Conservation (phyloP, 2,113 vertebrate species). For the Petrocephalus microphthalmus region DNA sequence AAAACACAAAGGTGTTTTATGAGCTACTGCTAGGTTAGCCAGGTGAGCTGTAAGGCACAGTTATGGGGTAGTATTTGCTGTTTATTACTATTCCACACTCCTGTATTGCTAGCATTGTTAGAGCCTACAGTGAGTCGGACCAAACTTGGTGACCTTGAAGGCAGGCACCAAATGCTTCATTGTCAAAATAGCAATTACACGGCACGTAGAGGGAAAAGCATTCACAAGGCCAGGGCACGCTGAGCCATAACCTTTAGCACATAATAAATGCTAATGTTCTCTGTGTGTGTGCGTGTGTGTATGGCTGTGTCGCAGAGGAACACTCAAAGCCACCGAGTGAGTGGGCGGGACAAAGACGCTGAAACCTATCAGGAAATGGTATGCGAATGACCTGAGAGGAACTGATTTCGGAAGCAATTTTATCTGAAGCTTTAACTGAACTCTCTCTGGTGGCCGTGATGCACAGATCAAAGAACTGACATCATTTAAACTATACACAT, state of each 20-base stretch:
- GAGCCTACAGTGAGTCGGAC: conserved; percentile 3
- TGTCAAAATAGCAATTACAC: neutral
- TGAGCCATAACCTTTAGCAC: neutral
- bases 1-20: conserved; percentile 29
- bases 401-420: neutral
- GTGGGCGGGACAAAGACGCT: neutral
- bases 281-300: neutral
- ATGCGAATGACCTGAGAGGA: neutral
- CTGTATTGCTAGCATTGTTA: neutral
- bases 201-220: neutral
- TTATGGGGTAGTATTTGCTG: conserved; percentile 20
- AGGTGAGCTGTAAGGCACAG: conserved; percentile 32
- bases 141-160: conserved; percentile 29
- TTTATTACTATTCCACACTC: neutral
- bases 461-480: neutral
- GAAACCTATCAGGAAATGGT: neutral
- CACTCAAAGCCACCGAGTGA: neutral
- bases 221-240: neutral
- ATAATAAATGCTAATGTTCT: neutral
- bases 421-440: neutral
- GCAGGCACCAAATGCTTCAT: neutral
- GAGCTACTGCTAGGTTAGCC: conserved; percentile 16
- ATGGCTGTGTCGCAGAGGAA: neutral
- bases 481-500: neutral
- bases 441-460: neutral